Percentiles rank a stretch among this genome's conserved stretches.
These are phyloP conservation scores for Pseudomugil tenellus DNA, from an alignment of 2,797 vertebrate species.

Conservation along the genomic window DNA sequence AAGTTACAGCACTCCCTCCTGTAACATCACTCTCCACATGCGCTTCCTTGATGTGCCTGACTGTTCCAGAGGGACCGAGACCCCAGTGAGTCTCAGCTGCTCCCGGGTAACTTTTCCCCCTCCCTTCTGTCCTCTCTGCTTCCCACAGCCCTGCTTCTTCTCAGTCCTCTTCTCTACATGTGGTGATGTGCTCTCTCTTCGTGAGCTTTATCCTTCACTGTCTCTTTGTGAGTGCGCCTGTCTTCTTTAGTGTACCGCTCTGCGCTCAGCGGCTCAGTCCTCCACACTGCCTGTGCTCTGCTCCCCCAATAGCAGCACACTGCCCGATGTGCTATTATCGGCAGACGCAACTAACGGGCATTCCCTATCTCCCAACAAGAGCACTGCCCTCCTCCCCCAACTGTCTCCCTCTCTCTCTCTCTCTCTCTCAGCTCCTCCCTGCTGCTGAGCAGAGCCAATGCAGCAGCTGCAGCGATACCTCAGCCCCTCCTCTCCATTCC, in stretches of 20 bases:
- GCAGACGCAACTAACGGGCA: constrained; percentile 89
- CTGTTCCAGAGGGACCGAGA: constrained; percentile 53
- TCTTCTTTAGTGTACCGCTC: constrained; percentile 66
- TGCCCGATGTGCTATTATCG: constrained; percentile 84
- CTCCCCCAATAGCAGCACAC: constrained; percentile 72
- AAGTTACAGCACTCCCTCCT: constrained; percentile 56
- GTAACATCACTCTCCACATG: constrained; percentile 59
- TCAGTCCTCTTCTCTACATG: constrained; percentile 47
- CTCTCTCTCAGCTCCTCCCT: constrained; percentile 75
- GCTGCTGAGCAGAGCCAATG: constrained; percentile 85
- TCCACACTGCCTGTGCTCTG: constrained; percentile 66
- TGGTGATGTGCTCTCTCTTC: constrained; percentile 44
- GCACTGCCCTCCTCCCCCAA: constrained; percentile 64
- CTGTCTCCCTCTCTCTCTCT: constrained; percentile 63
- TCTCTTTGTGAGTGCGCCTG: constrained; percentile 36
- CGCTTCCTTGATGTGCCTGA: constrained; percentile 44
- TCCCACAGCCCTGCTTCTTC: constrained; percentile 40
- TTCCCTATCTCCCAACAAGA: constrained; percentile 86
- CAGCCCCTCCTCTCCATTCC: constrained; percentile 81
- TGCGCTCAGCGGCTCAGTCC: constrained; percentile 71
- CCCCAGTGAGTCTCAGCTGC: constrained; percentile 67
- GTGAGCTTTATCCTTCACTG: constrained; percentile 23
- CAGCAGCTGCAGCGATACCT: constrained; percentile 57
- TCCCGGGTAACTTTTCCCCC: constrained; percentile 74
- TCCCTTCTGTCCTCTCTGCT: constrained; percentile 44